phyloP scores from a whole-genome alignment of 2,888 invertebrate species.

The Meiosimyza platycephala region DNA sequence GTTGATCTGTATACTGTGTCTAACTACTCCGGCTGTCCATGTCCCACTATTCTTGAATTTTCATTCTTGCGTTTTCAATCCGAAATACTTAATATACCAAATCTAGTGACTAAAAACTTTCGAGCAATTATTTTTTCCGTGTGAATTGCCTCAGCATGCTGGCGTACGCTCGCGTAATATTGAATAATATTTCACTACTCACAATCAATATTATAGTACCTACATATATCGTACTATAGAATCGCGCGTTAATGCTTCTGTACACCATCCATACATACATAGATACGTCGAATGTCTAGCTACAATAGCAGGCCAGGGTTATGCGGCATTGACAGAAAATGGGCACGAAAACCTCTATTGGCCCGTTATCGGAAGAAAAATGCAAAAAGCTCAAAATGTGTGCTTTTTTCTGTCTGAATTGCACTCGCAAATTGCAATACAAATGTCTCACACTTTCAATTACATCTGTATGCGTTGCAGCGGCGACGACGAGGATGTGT shows the following conservation, averaged over 20 bases:
- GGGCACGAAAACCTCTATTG: conserved; percentile 56
- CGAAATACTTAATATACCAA: no score
- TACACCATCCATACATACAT: conserved; percentile 36
- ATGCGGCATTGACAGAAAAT: conserved; percentile 62
- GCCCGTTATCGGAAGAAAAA: conserved; percentile 60
- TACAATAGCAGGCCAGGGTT: conserved; percentile 66
- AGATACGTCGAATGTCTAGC: conserved; percentile 46
- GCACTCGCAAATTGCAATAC: conserved; percentile 10
- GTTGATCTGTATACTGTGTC: no score
- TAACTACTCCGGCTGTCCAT: no score
- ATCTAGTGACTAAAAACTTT: no score
- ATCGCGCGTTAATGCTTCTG: conserved; percentile 30
- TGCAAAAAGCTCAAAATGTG: conserved; percentile 54
- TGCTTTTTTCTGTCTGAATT: conserved; percentile 35
- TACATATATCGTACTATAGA: conserved; percentile 29
- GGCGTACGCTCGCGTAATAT: no score
- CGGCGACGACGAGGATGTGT: no score
- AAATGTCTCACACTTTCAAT: no score
- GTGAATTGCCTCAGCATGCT: not conserved
- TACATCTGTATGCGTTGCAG: no score
- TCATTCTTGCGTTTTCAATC: no score
- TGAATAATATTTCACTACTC: not conserved
- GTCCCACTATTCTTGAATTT: no score
- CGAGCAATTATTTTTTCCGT: not conserved
- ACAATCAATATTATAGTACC: conserved; percentile 32